A percentile compares a stretch with the other conserved stretches of the same genome.
phyloP scores from a whole-genome alignment of 1,140 invertebrate genomes.

The Drosophila repletoides region DNA sequence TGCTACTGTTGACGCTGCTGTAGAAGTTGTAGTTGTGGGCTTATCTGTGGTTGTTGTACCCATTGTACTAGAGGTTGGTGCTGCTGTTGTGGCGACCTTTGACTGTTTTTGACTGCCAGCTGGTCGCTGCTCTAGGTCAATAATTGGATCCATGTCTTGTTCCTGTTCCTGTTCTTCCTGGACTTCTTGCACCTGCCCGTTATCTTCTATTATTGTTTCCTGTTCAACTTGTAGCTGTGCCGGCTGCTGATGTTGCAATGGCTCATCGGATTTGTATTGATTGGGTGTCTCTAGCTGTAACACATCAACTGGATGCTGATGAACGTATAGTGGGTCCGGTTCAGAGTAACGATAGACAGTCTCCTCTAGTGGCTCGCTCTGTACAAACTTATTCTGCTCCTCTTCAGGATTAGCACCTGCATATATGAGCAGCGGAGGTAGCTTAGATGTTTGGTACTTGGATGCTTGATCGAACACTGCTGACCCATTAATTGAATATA shows the following conservation, averaged over 20 bases:
- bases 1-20: slow-evolving; percentile 13
- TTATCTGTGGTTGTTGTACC: slow-evolving; percentile 7
- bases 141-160: neutral
- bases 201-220: neutral
- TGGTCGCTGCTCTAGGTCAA: slow-evolving; percentile 1
- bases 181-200: neutral
- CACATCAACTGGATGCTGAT: slow-evolving; percentile 56
- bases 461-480: slow-evolving; percentile 23
- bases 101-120: slow-evolving; percentile 47
- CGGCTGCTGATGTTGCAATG: neutral
- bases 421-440: slow-evolving; percentile 68
- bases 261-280: neutral
- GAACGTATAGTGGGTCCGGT: slow-evolving; percentile 80
- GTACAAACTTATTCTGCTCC: slow-evolving; percentile 62
- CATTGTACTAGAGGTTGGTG: neutral
- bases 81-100: slow-evolving; percentile 29
- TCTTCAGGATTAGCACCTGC: slow-evolving; percentile 34
- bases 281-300: slow-evolving; percentile 42
- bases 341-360: slow-evolving; percentile 77
- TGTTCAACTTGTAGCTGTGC: too few species aligned
- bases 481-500: too few species aligned
- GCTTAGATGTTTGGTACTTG: slow-evolving; percentile 45
- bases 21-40: slow-evolving; percentile 3
- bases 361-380: slow-evolving; percentile 71
- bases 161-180: neutral